These are phyloP conservation scores for Drosophila diplacantha DNA, from an alignment of 2,888 invertebrate genomes.

Conservation along the genomic window DNA sequence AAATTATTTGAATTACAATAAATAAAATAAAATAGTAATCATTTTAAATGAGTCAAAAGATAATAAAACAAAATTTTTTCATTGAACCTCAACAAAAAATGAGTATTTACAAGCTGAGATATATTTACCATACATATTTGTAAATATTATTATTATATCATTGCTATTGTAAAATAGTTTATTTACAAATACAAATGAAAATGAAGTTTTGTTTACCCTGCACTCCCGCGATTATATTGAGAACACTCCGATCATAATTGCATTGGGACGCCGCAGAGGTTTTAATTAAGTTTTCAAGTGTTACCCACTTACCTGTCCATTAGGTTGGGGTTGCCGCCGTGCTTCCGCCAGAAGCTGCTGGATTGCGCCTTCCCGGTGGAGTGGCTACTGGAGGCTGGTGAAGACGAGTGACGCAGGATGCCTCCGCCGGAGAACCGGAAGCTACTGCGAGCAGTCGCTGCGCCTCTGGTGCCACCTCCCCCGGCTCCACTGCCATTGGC, in stretches of 20 bases:
- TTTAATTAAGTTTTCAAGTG: constrained; percentile 44
- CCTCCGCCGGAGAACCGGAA: constrained; percentile 64
- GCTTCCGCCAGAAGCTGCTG: constrained; percentile 68
- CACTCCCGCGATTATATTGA: background rate
- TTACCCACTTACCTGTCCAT: constrained; percentile 70
- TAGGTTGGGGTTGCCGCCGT: constrained; percentile 70
- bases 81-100: too few species aligned
- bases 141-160: too few species aligned
- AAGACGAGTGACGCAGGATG: constrained; percentile 68
- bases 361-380: constrained; percentile 51
- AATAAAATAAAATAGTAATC: too few species aligned
- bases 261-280: constrained; percentile 11
- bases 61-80: background rate
- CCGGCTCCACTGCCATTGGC: constrained; percentile 44
- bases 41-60: background rate
- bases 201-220: background rate
- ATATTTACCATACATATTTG: background rate
- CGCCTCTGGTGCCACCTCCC: constrained; percentile 4
- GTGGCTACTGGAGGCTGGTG: constrained; percentile 42
- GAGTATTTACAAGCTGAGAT: too few species aligned
- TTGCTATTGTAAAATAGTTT: background rate
- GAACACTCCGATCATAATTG: constrained; percentile 13
- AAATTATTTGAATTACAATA: too few species aligned
- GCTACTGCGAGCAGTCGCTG: constrained; percentile 48
- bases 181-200: background rate